Percentiles rank a stretch among this genome's conserved stretches.
These are phyloP conservation scores for Akabosia matsudoensis DNA, from an alignment of 1,140 invertebrate species.

Conservation along the genomic window DNA sequence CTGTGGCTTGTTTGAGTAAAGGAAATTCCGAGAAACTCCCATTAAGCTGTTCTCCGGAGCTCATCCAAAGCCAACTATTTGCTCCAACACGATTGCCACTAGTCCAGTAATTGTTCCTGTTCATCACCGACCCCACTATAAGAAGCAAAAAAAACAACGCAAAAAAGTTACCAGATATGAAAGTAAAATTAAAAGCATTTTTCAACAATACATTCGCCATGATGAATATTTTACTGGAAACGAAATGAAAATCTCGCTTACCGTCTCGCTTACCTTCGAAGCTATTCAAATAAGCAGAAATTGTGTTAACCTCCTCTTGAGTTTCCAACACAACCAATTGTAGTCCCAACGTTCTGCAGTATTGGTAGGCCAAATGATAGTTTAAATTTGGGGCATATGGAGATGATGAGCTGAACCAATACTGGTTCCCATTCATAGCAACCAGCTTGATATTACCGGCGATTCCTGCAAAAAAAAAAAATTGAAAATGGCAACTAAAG, in stretches of 20 bases:
- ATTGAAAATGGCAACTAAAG: neutral
- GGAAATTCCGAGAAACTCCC: constrained; percentile 62
- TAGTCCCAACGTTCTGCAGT: constrained; percentile 77
- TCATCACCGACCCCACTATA: constrained; percentile 59
- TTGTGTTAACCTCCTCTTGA: constrained; percentile 76
- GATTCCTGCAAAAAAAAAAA: constrained; percentile 33
- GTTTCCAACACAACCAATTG: constrained; percentile 80
- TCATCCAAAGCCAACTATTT: constrained; percentile 85
- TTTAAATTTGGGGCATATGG: constrained; percentile 81
- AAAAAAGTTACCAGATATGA: too few relatives aligned
- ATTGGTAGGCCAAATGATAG: constrained; percentile 78
- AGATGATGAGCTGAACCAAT: constrained; percentile 82
- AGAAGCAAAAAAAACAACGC: neutral
- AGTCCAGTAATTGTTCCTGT: constrained; percentile 81
- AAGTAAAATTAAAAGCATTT: too few relatives aligned
- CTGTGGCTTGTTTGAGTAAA: constrained; percentile 33
- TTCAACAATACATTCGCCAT: neutral
- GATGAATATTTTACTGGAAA: constrained; percentile 18
- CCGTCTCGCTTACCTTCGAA: constrained; percentile 63
- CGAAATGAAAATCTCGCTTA: constrained; percentile 8
- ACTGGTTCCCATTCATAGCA: constrained; percentile 63
- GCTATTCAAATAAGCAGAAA: constrained; percentile 69
- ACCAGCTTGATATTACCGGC: constrained; percentile 46
- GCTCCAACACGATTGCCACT: constrained; percentile 81
- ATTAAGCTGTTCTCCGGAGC: constrained; percentile 79